Percentiles rank a stretch among this genome's conserved stretches.
Conservation (phyloP, 1,140 invertebrate species). For the Drosophila virilis region DNA sequence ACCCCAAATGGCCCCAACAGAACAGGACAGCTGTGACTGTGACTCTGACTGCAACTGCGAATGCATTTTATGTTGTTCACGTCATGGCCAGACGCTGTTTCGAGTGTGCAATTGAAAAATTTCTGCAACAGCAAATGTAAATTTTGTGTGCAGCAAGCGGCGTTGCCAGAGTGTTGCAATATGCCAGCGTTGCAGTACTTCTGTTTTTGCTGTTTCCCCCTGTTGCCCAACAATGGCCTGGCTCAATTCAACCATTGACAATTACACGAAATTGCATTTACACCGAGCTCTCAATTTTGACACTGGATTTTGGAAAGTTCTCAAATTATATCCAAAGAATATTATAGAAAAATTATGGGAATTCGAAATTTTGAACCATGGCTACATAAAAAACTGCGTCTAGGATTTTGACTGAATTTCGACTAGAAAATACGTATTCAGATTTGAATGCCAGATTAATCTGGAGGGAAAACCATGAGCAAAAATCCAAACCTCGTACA, state of each 20-base stretch:
- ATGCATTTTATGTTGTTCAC: conserved; percentile 74
- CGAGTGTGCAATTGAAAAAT: conserved; percentile 68
- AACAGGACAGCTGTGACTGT: conserved; percentile 19
- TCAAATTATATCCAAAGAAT: too few relatives aligned
- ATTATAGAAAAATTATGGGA: too few relatives aligned
- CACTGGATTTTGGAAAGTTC: background rate
- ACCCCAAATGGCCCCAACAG: conserved; percentile 33
- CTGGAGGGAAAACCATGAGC: too few relatives aligned
- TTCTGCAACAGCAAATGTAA: conserved; percentile 45
- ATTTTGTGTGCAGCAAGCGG: conserved; percentile 29
- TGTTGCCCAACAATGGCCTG: conserved; percentile 4
- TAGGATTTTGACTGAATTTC: too few relatives aligned
- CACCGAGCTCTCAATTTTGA: background rate
- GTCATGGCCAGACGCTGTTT: conserved; percentile 59
- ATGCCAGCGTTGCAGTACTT: conserved; percentile 1
- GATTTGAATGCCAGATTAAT: too few relatives aligned
- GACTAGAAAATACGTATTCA: too few relatives aligned
- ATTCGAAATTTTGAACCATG: too few relatives aligned
- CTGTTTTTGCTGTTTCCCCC: conserved; percentile 8
- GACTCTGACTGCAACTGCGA: conserved; percentile 31
- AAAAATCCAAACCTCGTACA: too few relatives aligned
- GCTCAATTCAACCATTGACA: conserved; percentile 1
- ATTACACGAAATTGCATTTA: conserved; percentile 2
- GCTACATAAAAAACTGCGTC: too few relatives aligned
- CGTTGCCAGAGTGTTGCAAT: conserved; percentile 29